A percentile compares a stretch with the other conserved stretches of the same genome.
Conservation (phyloP, 2,888 invertebrate species). For the Labia minor region DNA sequence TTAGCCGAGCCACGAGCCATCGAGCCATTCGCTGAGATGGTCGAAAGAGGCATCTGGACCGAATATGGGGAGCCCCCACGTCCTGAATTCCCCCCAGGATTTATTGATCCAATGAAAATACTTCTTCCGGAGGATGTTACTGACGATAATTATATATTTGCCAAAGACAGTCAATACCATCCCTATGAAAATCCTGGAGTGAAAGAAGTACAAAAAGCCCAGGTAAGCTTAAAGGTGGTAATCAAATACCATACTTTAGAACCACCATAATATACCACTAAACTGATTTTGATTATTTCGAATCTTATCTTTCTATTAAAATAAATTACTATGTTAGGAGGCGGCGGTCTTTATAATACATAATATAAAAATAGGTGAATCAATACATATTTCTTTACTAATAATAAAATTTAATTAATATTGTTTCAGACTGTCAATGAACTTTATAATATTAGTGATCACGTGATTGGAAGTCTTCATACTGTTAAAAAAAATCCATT, state of each 20-base stretch:
- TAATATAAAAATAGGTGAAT: too few species aligned
- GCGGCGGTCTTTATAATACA: too few species aligned
- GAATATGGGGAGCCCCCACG: neutral
- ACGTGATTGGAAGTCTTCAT: slow-evolving; percentile 45
- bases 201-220: neutral
- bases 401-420: neutral
- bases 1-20: neutral
- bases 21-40: neutral
- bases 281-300: too few species aligned
- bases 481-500: slow-evolving; percentile 28
- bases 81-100: neutral
- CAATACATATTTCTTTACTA: too few species aligned
- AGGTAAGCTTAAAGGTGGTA: too few species aligned
- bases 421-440: slow-evolving; percentile 55
- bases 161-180: neutral
- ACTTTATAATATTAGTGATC: slow-evolving; percentile 53
- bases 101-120: neutral
- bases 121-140: neutral
- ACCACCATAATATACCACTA: too few species aligned
- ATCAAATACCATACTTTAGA: too few species aligned
- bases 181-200: neutral
- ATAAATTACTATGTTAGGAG: too few species aligned
- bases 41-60: neutral
- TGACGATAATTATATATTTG: neutral
- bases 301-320: too few species aligned